A percentile compares a stretch with the other conserved stretches of the same genome.
Conservation (phyloP, 2,113 vertebrate species). For the Amia ocellicauda region DNA sequence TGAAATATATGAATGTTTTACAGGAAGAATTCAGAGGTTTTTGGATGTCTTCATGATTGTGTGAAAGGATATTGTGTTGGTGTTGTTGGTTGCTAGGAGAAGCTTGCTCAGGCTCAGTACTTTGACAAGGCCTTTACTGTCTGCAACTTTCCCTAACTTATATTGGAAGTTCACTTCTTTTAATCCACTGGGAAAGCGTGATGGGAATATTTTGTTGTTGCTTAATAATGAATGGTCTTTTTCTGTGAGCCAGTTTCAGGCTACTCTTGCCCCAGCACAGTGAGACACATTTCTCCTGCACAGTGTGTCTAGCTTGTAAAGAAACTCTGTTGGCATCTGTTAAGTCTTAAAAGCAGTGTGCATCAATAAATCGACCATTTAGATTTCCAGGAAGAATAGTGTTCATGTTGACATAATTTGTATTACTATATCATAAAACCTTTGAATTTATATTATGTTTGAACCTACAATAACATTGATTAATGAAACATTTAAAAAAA, state of each 20-base stretch:
- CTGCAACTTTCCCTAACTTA: constrained; percentile 22
- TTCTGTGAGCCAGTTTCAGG: background rate
- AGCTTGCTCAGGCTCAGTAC: constrained; percentile 59
- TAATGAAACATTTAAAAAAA: no score
- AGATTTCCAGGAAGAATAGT: no score
- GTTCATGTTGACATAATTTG: no score
- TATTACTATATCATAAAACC: no score
- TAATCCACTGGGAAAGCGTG: constrained; percentile 6
- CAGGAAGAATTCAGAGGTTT: constrained; percentile 46
- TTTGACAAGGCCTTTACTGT: constrained; percentile 61
- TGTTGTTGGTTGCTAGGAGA: constrained; percentile 70
- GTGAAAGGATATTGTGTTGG: constrained; percentile 58
- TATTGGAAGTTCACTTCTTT: constrained; percentile 23
- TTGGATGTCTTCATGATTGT: constrained; percentile 52
- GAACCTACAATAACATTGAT: no score
- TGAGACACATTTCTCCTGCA: background rate
- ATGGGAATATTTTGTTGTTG: constrained; percentile 4
- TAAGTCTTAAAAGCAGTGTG: no score
- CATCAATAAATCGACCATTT: no score
- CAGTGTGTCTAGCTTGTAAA: no score
- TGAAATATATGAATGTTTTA: constrained; percentile 23
- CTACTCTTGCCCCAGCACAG: background rate
- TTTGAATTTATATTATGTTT: no score
- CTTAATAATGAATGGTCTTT: constrained; percentile 12
- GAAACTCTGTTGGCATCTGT: no score